These are phyloP conservation scores for Drosophila virilis DNA, from an alignment of 1,140 invertebrate genomes.

Conservation along the genomic window DNA sequence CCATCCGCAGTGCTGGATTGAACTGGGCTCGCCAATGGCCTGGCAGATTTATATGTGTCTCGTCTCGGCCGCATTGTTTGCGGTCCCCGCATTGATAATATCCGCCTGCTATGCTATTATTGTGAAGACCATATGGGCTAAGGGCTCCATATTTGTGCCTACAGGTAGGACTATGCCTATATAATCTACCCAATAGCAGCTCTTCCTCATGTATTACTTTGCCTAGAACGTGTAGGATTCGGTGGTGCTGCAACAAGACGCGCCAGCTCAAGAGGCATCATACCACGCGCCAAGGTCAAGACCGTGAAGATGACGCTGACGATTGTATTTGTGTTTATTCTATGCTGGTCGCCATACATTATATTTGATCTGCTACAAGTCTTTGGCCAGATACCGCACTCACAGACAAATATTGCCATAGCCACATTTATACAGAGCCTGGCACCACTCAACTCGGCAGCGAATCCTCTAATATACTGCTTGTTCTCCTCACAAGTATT, in stretches of 20 bases:
- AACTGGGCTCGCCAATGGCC: constrained; percentile 89
- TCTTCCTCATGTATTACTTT: constrained; percentile 12
- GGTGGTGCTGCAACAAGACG: constrained; percentile 86
- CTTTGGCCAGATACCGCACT: constrained; percentile 92
- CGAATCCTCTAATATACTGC: constrained; percentile 98
- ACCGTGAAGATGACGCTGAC: constrained; percentile 99
- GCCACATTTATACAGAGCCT: constrained; percentile 97
- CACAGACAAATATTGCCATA: constrained; percentile 92
- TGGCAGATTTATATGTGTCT: constrained; percentile 96
- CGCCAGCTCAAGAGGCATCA: constrained; percentile 93
- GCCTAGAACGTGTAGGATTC: constrained; percentile 84
- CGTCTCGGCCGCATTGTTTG: constrained; percentile 92
- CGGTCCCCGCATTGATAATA: constrained; percentile 95
- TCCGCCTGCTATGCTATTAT: constrained; percentile 96
- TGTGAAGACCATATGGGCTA: constrained; percentile 96
- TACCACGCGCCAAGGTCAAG: constrained; percentile 97
- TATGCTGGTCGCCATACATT: constrained; percentile 98
- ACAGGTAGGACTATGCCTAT: constrained; percentile 60
- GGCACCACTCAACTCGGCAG: constrained; percentile 96
- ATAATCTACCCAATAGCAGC: not conserved
- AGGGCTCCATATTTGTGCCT: constrained; percentile 86
- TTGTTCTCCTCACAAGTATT: constrained; percentile 96
- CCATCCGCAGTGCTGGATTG: constrained; percentile 95
- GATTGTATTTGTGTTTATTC: constrained; percentile 97
- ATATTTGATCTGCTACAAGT: constrained; percentile 97